Evolutionary conservation across 2,797 vertebrate species (phyloP).

Genomic region (Sebastes itinus): DNA sequence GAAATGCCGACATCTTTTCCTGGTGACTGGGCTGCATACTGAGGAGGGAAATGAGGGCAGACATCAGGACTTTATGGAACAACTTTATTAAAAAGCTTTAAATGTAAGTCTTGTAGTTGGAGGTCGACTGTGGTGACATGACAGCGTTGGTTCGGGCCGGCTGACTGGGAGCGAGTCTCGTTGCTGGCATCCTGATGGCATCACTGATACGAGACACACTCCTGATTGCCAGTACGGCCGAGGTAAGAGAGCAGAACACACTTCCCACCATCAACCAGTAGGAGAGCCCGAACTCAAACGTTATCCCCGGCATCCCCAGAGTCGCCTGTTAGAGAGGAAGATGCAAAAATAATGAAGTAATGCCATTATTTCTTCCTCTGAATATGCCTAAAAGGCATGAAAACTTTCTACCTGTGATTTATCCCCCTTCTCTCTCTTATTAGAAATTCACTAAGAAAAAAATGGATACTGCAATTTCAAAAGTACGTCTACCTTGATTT

Average conservation of each 20-base stretch:
- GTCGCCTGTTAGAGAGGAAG: not conserved
- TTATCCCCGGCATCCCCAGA: constrained; percentile 14
- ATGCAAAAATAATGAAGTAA: constrained; percentile 1
- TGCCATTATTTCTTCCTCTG: not conserved
- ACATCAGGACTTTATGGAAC: not conserved
- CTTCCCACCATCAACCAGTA: constrained; percentile 20
- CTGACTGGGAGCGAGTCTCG: not conserved
- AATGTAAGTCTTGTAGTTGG: not conserved
- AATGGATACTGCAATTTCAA: not conserved
- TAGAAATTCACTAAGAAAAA: not conserved
- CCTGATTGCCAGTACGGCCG: not conserved
- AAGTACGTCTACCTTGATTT: not conserved
- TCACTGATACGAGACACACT: not conserved
- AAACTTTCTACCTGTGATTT: not conserved
- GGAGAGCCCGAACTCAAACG: not conserved
- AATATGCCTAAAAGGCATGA: not conserved
- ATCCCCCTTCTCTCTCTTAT: not conserved
- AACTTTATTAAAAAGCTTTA: not conserved
- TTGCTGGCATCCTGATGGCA: not conserved
- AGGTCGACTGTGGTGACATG: not conserved
- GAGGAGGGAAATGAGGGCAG: not conserved
- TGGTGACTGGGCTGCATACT: not conserved
- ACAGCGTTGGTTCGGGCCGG: not conserved
- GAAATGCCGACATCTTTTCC: not conserved
- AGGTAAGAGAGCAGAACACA: constrained; percentile 15